These are phyloP conservation scores for Oryzias sinensis DNA, from an alignment of 2,797 vertebrate species.

Conservation along the genomic window DNA sequence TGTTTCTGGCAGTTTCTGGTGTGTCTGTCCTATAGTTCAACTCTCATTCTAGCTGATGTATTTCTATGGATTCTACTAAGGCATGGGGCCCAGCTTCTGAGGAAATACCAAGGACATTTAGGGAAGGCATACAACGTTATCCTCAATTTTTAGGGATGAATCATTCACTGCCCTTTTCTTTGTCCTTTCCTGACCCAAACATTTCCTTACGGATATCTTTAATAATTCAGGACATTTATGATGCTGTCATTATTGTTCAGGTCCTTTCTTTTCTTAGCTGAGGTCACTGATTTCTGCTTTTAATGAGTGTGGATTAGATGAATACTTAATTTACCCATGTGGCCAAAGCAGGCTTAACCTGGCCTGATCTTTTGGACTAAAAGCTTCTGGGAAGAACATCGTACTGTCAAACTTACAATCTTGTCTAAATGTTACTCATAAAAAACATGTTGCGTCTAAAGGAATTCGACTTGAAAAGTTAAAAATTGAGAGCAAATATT, in stretches of 20 bases:
- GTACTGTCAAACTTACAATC: not conserved
- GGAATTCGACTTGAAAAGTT: no score
- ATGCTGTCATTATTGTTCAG: slow-evolving; percentile 21
- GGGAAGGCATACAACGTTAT: not conserved
- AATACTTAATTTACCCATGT: not conserved
- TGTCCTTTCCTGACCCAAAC: slow-evolving; percentile 21
- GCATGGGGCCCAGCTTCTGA: slow-evolving; percentile 5
- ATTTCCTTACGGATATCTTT: slow-evolving; percentile 17
- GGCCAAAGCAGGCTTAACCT: slow-evolving; percentile 1
- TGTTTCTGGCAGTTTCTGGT: slow-evolving; percentile 23
- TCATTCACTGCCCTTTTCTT: slow-evolving; percentile 14
- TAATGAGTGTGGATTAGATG: slow-evolving; percentile 12
- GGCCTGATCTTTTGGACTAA: slow-evolving; percentile 18
- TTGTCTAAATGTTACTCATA: not conserved
- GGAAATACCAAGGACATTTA: not conserved
- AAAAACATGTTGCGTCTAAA: no score
- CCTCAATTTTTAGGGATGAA: slow-evolving; percentile 5
- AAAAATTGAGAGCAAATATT: no score
- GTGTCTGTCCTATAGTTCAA: slow-evolving; percentile 12
- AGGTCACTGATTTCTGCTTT: slow-evolving; percentile 39
- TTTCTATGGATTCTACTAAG: slow-evolving; percentile 9
- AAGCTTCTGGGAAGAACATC: slow-evolving; percentile 13
- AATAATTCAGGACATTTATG: slow-evolving; percentile 47
- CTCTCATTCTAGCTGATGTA: slow-evolving; percentile 10
- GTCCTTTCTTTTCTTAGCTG: slow-evolving; percentile 17